Evolutionary conservation across 2,888 invertebrate genomes (phyloP).

Genomic region (Limenitis camilla): DNA sequence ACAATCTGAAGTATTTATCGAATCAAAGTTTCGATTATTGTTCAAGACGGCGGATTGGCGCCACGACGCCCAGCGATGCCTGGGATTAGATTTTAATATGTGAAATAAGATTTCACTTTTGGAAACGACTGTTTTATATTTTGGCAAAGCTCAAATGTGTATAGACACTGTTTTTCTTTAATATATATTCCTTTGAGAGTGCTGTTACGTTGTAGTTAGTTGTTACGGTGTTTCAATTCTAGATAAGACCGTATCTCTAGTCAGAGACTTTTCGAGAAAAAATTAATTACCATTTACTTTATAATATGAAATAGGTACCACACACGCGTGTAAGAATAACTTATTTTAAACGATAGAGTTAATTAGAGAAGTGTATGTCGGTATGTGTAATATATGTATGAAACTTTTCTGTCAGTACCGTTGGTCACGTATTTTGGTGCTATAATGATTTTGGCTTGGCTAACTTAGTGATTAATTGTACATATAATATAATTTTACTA

Average conservation of each 20-base stretch:
- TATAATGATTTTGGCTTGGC: slow-evolving; percentile 70
- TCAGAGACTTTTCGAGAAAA: slow-evolving; percentile 65
- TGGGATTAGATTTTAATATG: slow-evolving; percentile 26
- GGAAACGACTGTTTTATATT: slow-evolving; percentile 44
- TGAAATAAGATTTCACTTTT: slow-evolving; percentile 66
- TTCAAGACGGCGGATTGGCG: slow-evolving; percentile 13
- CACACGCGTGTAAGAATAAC: slow-evolving; percentile 61
- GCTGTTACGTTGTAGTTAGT: slow-evolving; percentile 61
- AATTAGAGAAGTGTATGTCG: slow-evolving; percentile 55
- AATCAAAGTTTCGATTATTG: slow-evolving; percentile 24
- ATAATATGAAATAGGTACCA: slow-evolving; percentile 59
- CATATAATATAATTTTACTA: slow-evolving; percentile 49
- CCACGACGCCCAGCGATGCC: slow-evolving; percentile 10
- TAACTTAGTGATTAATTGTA: slow-evolving; percentile 66
- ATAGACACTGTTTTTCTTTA: slow-evolving; percentile 39
- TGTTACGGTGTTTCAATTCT: slow-evolving; percentile 56
- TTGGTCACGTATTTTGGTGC: slow-evolving; percentile 67
- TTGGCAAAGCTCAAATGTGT: slow-evolving; percentile 69
- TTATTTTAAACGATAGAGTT: slow-evolving; percentile 43
- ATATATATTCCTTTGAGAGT: slow-evolving; percentile 58
- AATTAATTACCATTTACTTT: slow-evolving; percentile 69
- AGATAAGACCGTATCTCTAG: slow-evolving; percentile 69
- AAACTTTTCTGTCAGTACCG: slow-evolving; percentile 69
- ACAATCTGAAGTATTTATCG: slow-evolving; percentile 23
- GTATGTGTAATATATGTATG: slow-evolving; percentile 37